These are phyloP conservation scores for Aphodius sticticus DNA, from an alignment of 2,888 invertebrate species.

Conservation along the genomic window DNA sequence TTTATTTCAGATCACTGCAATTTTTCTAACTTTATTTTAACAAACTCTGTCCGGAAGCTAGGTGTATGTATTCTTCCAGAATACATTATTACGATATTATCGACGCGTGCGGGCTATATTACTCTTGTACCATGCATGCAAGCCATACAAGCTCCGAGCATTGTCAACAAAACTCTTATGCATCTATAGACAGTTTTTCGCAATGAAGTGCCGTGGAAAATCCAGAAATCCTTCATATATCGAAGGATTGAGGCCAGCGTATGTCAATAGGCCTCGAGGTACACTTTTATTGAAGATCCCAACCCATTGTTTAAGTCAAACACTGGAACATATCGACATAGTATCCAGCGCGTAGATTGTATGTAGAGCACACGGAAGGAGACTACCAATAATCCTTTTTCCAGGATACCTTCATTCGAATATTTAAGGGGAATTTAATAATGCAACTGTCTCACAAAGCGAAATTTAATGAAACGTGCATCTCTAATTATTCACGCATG, in stretches of 20 bases:
- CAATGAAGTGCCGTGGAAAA: background rate
- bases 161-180: conserved; percentile 4
- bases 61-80: no score
- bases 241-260: background rate
- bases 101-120: no score
- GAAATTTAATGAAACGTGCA: background rate
- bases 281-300: background rate
- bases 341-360: background rate
- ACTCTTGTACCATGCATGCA: background rate
- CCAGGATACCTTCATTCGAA: background rate
- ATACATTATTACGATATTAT: no score
- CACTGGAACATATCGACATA: background rate
- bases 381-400: background rate
- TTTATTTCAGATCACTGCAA: no score
- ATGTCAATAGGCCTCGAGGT: background rate
- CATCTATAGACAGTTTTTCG: background rate
- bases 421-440: conserved; percentile 4
- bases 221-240: background rate
- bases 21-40: no score
- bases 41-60: no score
- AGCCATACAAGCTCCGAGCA: background rate
- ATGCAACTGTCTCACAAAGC: conserved; percentile 4
- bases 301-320: background rate
- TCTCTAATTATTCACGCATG: background rate
- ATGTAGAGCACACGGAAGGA: background rate